Percentiles rank a stretch among this genome's conserved stretches.
phyloP scores from a whole-genome alignment of 1,140 invertebrate genomes.

The Onthophagus taurus region DNA sequence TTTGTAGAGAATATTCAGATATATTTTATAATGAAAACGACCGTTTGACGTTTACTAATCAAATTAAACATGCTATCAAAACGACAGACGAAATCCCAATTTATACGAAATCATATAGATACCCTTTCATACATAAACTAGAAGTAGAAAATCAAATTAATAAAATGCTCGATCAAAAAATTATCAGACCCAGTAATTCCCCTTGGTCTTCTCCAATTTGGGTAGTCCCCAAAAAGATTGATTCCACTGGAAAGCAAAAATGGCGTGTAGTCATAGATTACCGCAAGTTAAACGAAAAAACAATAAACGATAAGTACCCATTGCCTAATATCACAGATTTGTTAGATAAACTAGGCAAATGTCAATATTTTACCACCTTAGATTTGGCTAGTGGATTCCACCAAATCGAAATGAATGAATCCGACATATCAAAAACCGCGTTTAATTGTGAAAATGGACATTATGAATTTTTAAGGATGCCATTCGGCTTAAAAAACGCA shows the following conservation, averaged over 20 bases:
- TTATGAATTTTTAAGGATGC: constrained; percentile 13
- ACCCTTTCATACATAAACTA: constrained; percentile 20
- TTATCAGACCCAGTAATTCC: constrained; percentile 24
- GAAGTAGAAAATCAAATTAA: constrained; percentile 24
- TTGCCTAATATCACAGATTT: constrained; percentile 40
- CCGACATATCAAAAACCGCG: constrained; percentile 1
- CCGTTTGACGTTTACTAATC: constrained; percentile 17
- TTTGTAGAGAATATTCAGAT: constrained; percentile 20
- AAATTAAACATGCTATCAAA: constrained; percentile 16
- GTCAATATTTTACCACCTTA: constrained; percentile 38
- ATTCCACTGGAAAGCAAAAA: constrained; percentile 27
- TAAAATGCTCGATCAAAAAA: constrained; percentile 21
- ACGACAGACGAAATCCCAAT: constrained; percentile 14
- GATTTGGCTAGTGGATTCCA: constrained; percentile 30
- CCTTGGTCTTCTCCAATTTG: constrained; percentile 28
- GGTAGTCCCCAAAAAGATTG: constrained; percentile 31
- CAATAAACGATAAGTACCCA: constrained; percentile 36
- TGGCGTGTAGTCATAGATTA: constrained; percentile 26
- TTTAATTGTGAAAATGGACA: neutral
- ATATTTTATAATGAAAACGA: constrained; percentile 20
- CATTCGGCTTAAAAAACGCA: constrained; percentile 15
- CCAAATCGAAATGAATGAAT: constrained; percentile 5
- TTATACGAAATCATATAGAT: constrained; percentile 20
- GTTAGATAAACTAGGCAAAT: constrained; percentile 35
- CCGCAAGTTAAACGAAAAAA: constrained; percentile 30